A percentile compares a stretch with the other conserved stretches of the same genome.
Evolutionary conservation across 2,797 vertebrate species (phyloP).

Genomic region (Myotis myotis): DNA sequence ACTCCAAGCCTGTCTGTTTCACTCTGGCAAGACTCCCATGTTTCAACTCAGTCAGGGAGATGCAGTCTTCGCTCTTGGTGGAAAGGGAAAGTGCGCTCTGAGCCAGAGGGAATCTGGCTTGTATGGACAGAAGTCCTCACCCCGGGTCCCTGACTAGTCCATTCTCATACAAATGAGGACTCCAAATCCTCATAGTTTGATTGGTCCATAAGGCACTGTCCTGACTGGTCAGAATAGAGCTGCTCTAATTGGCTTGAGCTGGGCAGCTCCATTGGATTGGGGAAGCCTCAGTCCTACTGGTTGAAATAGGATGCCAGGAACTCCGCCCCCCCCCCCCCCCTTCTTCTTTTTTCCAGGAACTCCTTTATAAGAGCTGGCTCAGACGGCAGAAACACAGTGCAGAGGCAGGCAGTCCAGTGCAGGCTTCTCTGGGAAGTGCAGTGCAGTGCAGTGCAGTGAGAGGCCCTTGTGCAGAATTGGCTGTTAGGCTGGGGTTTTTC

Average conservation of each 20-base stretch:
- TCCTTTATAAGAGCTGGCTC: not conserved
- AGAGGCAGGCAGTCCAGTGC: not conserved
- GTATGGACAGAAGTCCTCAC: not conserved
- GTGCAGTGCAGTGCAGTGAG: not conserved
- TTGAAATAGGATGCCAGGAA: not conserved
- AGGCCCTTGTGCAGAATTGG: not conserved
- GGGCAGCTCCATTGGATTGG: not conserved
- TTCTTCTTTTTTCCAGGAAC: not conserved
- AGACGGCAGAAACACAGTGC: not conserved
- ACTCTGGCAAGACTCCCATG: not conserved
- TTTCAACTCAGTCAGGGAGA: not conserved
- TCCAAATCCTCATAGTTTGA: not conserved
- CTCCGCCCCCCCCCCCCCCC: fast-evolving
- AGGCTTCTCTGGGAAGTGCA: not conserved
- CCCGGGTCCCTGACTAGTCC: not conserved
- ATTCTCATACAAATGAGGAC: not conserved
- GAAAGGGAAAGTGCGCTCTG: not conserved
- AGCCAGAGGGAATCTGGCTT: not conserved
- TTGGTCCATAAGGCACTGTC: not conserved
- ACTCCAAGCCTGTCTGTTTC: not conserved
- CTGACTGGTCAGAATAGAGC: not conserved
- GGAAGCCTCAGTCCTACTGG: not conserved
- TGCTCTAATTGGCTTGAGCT: not conserved
- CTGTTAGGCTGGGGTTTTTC: not conserved
- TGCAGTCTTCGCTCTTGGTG: not conserved